Conservation (phyloP, 2,888 invertebrate species). For the Drosophila siamana region DNA sequence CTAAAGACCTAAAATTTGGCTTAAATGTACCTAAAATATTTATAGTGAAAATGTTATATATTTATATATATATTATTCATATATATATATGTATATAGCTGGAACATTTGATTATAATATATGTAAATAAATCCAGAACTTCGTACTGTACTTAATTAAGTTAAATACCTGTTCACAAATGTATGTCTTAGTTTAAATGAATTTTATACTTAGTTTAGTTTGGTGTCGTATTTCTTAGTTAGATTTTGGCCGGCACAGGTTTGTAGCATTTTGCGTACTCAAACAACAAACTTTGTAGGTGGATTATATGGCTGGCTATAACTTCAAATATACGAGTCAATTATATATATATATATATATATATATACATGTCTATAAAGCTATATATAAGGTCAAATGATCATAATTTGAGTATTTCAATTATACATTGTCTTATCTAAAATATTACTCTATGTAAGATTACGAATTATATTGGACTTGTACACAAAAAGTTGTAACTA, state of each 20-base stretch:
- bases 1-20: slow-evolving; percentile 40
- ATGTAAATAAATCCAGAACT: slow-evolving; percentile 32
- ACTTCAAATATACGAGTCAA: slow-evolving; percentile 74
- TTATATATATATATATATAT: slow-evolving; percentile 64
- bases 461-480: slow-evolving; percentile 21
- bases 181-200: slow-evolving; percentile 57
- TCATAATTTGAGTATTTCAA: slow-evolving; percentile 22
- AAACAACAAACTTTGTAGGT: slow-evolving; percentile 72
- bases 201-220: slow-evolving; percentile 71
- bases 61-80: not conserved
- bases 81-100: not conserved
- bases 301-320: slow-evolving; percentile 75
- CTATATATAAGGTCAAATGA: slow-evolving; percentile 37
- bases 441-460: slow-evolving; percentile 20
- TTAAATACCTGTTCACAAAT: slow-evolving; percentile 68
- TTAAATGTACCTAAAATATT: slow-evolving; percentile 38
- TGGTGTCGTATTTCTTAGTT: slow-evolving; percentile 52
- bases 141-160: slow-evolving; percentile 62
- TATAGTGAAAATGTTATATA: slow-evolving; percentile 6
- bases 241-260: slow-evolving; percentile 83
- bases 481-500: slow-evolving; percentile 30
- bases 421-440: slow-evolving; percentile 29
- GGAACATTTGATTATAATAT: not conserved
- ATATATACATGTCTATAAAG: slow-evolving; percentile 39
- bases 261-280: slow-evolving; percentile 81